Base-by-base conservation (phyloP, 2,888 invertebrate species). In the Trissolcus brochymenae region DNA sequence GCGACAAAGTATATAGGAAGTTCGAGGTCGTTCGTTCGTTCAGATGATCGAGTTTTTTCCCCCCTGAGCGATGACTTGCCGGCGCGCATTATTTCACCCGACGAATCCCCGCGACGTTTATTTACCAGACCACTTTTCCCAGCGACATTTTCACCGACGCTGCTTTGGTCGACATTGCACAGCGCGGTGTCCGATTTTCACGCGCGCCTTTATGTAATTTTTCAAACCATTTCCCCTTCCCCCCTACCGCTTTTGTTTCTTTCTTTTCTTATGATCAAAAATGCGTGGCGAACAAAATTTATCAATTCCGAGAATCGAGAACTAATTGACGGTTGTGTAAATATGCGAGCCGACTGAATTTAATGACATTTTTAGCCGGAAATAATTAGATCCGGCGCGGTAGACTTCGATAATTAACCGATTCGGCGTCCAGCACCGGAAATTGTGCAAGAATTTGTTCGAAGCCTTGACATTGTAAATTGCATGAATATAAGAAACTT, bases 11-110 rank as follows among this genome's bases (percentile, higher is more conserved):
- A 35, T 35, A 35, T 35, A 71, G 76, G 79, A 79, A 79, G 79
- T 79, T 79, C 79, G 79, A 79, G 79, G 79, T 71, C 79, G 73
- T 74, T 79, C 66, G 73, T 71, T 79, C 62, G 71, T 66, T 49
- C 50, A 67, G 57, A 35, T 72, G 67, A 67, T 72, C 76, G 67
- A 77, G 54, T 77, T 72, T 68, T n/a, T 67, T 77, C 76, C 60
- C 43, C 62, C 53, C 29, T 51, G 53, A 43, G 50, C 64, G 59
- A 64, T 59, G 75, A 60, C 53, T 67, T 21, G 64, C 61, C 21
- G 17, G 54, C 56, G 16, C 51, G 17, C 65, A 50, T 64, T 75
- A 59, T 70, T 70, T 41, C 62, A 46, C 56, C 9, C 60, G 57
- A 43, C 62, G 43, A 71, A 71, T 64, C 62, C 40, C 21, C 21